Percentiles rank a stretch among this genome's conserved stretches.
These are phyloP conservation scores for Procambarus virginalis DNA, from an alignment of 1,140 invertebrate genomes.

Conservation along the genomic window DNA sequence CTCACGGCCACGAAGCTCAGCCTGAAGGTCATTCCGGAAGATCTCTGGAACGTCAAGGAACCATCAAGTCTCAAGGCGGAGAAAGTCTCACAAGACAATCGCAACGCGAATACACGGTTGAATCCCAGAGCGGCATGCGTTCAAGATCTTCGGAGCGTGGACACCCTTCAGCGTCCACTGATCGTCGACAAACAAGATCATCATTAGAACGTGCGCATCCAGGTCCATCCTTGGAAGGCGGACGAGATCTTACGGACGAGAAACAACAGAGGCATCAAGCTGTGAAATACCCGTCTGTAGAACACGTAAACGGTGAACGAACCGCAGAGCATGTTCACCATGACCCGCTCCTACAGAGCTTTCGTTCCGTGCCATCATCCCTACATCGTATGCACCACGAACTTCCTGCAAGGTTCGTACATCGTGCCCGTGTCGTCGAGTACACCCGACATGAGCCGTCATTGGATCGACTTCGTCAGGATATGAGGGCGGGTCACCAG, in stretches of 20 bases:
- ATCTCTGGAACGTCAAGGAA: background rate
- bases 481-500: background rate
- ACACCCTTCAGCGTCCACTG: background rate
- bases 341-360: conserved; percentile 7
- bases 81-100: background rate
- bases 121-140: background rate
- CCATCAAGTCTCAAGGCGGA: conserved; percentile 3
- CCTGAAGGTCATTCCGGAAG: background rate
- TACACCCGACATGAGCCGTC: conserved; percentile 10
- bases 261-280: background rate
- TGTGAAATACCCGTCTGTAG: background rate
- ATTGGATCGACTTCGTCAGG: background rate
- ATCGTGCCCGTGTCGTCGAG: background rate
- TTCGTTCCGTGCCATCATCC: background rate
- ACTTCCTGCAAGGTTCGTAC: background rate
- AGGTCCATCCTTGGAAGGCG: background rate
- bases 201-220: background rate
- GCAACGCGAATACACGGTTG: background rate
- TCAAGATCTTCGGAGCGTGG: conserved; percentile 4
- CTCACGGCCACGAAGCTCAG: background rate
- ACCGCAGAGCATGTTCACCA: background rate
- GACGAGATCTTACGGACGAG: background rate
- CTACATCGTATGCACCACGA: background rate
- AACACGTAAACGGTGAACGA: background rate
- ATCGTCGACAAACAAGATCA: background rate